phyloP scores from a whole-genome alignment of 2,888 invertebrate genomes.

The Tipula helvola region DNA sequence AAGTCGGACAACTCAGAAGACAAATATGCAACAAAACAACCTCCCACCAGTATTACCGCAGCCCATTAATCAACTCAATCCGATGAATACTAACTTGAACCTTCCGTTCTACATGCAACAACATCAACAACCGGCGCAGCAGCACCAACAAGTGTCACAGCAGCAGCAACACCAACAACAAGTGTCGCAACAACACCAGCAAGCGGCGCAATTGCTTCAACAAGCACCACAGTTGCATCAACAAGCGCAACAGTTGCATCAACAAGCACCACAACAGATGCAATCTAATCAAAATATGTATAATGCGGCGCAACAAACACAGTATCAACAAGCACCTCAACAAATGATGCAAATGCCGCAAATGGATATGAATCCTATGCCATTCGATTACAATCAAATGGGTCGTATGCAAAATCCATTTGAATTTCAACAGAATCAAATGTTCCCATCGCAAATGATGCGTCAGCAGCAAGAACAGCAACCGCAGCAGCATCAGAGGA shows the following conservation, averaged over 20 bases:
- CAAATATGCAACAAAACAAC: conserved; percentile 7
- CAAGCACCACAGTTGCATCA: conserved; percentile 18
- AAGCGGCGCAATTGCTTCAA: conserved; percentile 13
- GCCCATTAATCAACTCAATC: not conserved
- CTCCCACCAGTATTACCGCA: not conserved
- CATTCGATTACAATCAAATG: conserved; percentile 9
- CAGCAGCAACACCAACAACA: conserved; percentile 9
- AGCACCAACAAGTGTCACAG: not conserved
- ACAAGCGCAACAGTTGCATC: conserved; percentile 17
- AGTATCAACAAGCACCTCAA: not conserved
- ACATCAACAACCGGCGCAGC: not conserved
- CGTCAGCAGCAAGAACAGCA: conserved; percentile 13
- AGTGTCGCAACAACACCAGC: conserved; percentile 8
- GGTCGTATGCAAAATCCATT: conserved; percentile 11
- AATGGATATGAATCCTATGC: not conserved
- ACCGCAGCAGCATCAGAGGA: conserved; percentile 10
- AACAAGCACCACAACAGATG: conserved; percentile 9
- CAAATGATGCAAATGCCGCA: conserved; percentile 5
- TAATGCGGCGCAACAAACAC: conserved; percentile 13
- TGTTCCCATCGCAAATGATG: not conserved
- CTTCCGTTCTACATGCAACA: not conserved
- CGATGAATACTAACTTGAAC: not conserved
- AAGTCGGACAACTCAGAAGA: conserved; percentile 16
- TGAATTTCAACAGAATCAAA: conserved; percentile 16
- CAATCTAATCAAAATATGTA: not conserved